Conservation (phyloP, 2,113 vertebrate species). For the Chaetorhynchus papuensis region DNA sequence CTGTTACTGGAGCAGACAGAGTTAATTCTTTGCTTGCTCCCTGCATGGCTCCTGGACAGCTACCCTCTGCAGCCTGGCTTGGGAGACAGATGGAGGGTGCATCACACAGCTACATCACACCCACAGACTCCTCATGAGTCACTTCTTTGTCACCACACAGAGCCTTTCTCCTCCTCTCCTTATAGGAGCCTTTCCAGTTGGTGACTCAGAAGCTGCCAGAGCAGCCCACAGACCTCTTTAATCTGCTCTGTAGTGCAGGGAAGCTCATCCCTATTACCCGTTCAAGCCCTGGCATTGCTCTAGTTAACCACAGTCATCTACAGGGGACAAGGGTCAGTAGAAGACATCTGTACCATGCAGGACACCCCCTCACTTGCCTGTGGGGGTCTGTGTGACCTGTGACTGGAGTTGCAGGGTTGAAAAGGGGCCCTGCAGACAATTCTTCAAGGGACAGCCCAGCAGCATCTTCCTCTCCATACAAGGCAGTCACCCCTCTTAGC, state of each 20-base stretch:
- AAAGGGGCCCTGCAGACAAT: not conserved
- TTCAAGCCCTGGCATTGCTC: not conserved
- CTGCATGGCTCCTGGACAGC: not conserved
- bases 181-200: not conserved
- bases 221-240: not conserved
- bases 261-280: not conserved
- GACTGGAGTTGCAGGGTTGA: not conserved
- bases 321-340: not conserved
- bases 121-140: conserved; percentile 23
- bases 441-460: not conserved
- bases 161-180: not conserved
- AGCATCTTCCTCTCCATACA: not conserved
- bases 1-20: not conserved
- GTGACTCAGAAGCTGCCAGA: not conserved
- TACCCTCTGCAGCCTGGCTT: not conserved
- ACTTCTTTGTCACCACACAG: not conserved
- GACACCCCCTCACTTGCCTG: not conserved
- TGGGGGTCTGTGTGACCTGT: not conserved
- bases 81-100: conserved; percentile 29
- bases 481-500: not conserved
- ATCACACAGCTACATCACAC: conserved; percentile 28
- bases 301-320: not conserved
- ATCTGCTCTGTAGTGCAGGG: not conserved
- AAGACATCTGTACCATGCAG: not conserved
- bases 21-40: not conserved